Conservation (phyloP, 2,888 invertebrate species). For the Timema podura region DNA sequence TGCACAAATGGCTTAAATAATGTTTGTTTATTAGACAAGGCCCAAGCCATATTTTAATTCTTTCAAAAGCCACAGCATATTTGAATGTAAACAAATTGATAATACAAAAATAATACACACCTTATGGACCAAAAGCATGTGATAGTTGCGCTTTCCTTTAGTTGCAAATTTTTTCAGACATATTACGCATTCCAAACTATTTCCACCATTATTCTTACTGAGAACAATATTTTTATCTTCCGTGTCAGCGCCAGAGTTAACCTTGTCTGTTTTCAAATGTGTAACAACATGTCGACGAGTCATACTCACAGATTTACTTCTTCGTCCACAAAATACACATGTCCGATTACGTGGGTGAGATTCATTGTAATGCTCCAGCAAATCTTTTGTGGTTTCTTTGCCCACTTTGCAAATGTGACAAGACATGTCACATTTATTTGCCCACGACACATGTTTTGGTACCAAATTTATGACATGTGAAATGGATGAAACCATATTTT, state of each 20-base stretch:
- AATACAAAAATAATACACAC: not conserved
- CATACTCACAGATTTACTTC: constrained; percentile 26
- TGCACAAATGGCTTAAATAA: too few relatives aligned
- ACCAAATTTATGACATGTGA: constrained; percentile 8
- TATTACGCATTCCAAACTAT: constrained; percentile 20
- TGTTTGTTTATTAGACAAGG: too few relatives aligned
- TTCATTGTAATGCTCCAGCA: constrained; percentile 25
- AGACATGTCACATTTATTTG: constrained; percentile 13
- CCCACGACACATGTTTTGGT: not conserved
- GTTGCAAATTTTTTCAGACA: constrained; percentile 25
- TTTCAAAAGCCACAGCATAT: too few relatives aligned
- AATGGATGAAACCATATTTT: constrained; percentile 20
- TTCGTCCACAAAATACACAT: constrained; percentile 29
- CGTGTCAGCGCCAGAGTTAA: not conserved
- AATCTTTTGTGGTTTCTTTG: constrained; percentile 12
- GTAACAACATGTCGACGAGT: constrained; percentile 27
- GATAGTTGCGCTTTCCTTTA: constrained; percentile 25
- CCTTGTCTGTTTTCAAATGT: constrained; percentile 11
- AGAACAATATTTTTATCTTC: not conserved
- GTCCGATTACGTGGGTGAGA: constrained; percentile 28
- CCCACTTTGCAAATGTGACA: constrained; percentile 25
- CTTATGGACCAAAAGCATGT: constrained; percentile 23
- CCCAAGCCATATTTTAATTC: too few relatives aligned
- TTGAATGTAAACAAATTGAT: too few relatives aligned
- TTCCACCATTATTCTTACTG: not conserved